A percentile compares a stretch with the other conserved stretches of the same genome.
Evolutionary conservation across 2,888 invertebrate species (phyloP).

Genomic region (Lochmaea crataegi): DNA sequence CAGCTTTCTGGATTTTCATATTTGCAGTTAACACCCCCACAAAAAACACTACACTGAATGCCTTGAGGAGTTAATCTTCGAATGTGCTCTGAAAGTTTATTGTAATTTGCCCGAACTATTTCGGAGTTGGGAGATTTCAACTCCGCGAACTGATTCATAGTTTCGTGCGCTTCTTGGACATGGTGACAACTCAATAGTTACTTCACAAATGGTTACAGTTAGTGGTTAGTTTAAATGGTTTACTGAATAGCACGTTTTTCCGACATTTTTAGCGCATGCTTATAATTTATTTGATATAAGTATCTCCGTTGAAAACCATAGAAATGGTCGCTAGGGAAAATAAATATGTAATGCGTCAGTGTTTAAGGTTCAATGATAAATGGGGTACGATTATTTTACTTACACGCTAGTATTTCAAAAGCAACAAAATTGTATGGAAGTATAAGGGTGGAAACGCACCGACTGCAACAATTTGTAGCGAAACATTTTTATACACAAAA

Average conservation of each 20-base stretch:
- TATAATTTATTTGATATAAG: constrained; percentile 56
- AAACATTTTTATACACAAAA: too few relatives aligned
- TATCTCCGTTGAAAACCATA: constrained; percentile 40
- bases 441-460: too few relatives aligned
- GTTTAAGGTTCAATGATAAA: constrained; percentile 8
- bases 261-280: constrained; percentile 56
- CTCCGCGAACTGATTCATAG: constrained; percentile 53
- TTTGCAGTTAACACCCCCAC: constrained; percentile 84
- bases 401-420: background rate
- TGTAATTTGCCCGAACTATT: constrained; percentile 65
- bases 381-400: background rate
- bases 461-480: too few relatives aligned
- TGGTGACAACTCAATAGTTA: constrained; percentile 30
- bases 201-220: constrained; percentile 18
- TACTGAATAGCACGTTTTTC: constrained; percentile 47
- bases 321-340: constrained; percentile 54
- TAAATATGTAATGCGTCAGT: constrained; percentile 44
- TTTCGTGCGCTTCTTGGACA: constrained; percentile 21
- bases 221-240: constrained; percentile 12
- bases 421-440: background rate
- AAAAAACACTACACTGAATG: constrained; percentile 84
- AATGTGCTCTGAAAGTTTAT: constrained; percentile 69
- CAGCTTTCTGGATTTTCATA: constrained; percentile 79
- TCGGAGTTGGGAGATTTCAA: constrained; percentile 53
- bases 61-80: constrained; percentile 75